phyloP scores from a whole-genome alignment of 2,113 vertebrate genomes.

The Pipa parva region DNA sequence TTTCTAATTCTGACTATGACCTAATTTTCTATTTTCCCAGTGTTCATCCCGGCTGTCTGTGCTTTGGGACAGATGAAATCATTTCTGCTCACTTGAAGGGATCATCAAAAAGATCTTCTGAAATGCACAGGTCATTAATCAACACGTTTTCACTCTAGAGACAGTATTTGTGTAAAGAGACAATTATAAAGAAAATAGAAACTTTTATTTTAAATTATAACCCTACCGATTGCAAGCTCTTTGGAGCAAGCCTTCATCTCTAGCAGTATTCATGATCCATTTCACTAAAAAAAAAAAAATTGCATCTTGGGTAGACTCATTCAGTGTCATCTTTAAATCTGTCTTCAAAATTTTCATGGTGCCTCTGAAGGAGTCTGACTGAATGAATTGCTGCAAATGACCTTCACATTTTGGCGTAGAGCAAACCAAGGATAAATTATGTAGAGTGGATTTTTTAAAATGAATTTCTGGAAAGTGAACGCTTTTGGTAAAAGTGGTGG shows the following conservation, averaged over 20 bases:
- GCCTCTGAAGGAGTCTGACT: not conserved
- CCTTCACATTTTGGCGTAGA: not conserved
- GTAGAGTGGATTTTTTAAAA: no score
- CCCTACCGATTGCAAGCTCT: not conserved
- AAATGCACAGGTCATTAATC: not conserved
- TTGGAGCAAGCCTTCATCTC: not conserved
- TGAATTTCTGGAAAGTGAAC: no score
- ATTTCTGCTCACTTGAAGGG: conserved; percentile 1
- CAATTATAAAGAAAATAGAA: not conserved
- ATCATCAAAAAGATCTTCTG: not conserved
- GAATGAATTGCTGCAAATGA: not conserved
- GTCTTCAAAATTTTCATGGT: not conserved
- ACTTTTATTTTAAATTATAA: not conserved
- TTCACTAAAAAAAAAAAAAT: not conserved
- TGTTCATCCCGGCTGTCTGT: not conserved
- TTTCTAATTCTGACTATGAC: not conserved
- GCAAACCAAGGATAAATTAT: no score
- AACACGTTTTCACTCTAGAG: not conserved
- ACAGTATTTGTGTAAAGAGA: not conserved
- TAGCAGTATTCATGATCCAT: not conserved
- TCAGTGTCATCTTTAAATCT: not conserved
- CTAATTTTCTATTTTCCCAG: not conserved
- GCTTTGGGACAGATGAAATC: not conserved
- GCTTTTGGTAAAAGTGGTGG: no score
- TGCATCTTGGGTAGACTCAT: not conserved